Evolutionary conservation across 1,140 invertebrate genomes (phyloP).

Genomic region (Akabosia matsudoensis): DNA sequence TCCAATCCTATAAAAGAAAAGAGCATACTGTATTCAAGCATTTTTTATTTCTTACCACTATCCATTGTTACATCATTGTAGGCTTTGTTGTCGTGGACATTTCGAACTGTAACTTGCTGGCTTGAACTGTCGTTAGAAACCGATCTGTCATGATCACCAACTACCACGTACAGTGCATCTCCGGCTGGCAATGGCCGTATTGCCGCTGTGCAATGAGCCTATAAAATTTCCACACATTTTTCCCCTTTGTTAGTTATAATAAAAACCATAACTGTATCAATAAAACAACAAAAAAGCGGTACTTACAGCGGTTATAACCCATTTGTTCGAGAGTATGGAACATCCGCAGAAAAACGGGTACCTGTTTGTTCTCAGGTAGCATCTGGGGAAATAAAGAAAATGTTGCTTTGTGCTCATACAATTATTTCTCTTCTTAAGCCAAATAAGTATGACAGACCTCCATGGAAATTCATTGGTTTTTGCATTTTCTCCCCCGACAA

Average conservation of each 20-base stretch:
- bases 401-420: no score
- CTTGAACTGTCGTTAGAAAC: not conserved
- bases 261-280: no score
- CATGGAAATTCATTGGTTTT: slow-evolving; percentile 59
- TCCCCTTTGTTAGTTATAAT: no score
- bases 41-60: no score
- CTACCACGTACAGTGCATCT: slow-evolving; percentile 28
- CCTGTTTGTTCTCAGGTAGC: not conserved
- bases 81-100: slow-evolving; percentile 26
- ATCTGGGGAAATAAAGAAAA: slow-evolving; percentile 15
- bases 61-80: slow-evolving; percentile 40
- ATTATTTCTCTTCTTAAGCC: not conserved
- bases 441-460: slow-evolving; percentile 12
- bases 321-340: slow-evolving; percentile 20
- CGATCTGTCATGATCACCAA: slow-evolving; percentile 39
- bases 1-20: no score
- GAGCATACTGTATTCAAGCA: no score
- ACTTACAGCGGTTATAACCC: slow-evolving; percentile 24
- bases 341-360: slow-evolving; percentile 35
- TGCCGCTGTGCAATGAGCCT: slow-evolving; percentile 17
- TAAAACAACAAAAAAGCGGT: not conserved
- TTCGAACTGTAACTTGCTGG: slow-evolving; percentile 21
- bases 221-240: no score
- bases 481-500: slow-evolving; percentile 62
- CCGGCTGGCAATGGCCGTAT: not conserved